These are phyloP conservation scores for Lapara coniferarum DNA, from an alignment of 2,888 invertebrate genomes.

Conservation along the genomic window DNA sequence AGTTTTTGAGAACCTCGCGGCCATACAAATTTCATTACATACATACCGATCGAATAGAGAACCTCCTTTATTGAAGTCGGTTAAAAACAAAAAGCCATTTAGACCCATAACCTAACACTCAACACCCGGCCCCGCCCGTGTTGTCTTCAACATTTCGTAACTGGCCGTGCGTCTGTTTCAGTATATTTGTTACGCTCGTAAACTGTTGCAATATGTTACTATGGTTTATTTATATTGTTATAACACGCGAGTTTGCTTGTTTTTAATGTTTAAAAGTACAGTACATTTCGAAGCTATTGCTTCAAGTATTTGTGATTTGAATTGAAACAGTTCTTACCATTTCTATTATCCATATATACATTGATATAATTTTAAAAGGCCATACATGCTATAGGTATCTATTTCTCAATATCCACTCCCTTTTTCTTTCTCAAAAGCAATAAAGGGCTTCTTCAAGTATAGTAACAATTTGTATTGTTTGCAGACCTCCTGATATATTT, in stretches of 20 bases:
- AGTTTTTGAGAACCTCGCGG: too few relatives aligned
- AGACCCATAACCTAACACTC: background rate
- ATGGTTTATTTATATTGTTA: conserved; percentile 9
- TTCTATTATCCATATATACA: too few relatives aligned
- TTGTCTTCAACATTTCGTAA: conserved; percentile 4
- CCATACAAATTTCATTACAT: too few relatives aligned
- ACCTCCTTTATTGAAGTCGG: too few relatives aligned
- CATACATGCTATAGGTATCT: too few relatives aligned
- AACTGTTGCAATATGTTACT: conserved; percentile 16
- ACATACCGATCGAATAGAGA: too few relatives aligned
- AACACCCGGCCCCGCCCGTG: background rate
- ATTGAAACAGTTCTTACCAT: background rate
- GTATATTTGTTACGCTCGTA: conserved; percentile 5
- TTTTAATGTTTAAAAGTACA: background rate
- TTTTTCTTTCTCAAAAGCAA: too few relatives aligned
- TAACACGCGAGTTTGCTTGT: conserved; percentile 2
- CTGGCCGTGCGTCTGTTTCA: background rate
- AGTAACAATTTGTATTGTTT: too few relatives aligned
- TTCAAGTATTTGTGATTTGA: background rate
- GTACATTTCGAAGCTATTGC: background rate
- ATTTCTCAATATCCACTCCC: too few relatives aligned
- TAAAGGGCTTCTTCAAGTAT: too few relatives aligned
- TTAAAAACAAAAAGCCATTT: background rate
- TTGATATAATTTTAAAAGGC: too few relatives aligned
- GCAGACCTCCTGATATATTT: too few relatives aligned